Evolutionary conservation across 2,888 invertebrate species (phyloP).

Genomic region (Agapostemon virescens): DNA sequence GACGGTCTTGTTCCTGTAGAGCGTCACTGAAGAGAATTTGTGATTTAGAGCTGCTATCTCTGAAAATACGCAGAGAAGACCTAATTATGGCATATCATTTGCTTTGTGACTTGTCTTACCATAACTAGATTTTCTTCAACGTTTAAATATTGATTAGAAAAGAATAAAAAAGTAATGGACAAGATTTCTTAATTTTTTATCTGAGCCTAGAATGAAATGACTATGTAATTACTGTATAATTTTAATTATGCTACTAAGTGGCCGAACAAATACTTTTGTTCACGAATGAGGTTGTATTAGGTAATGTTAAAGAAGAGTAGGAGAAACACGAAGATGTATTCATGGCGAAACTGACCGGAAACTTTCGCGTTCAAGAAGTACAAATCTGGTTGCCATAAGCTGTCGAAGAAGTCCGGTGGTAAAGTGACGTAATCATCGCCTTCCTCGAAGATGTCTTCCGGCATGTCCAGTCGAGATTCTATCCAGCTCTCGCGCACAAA

Average conservation of each 20-base stretch:
- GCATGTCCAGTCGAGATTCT: constrained; percentile 88
- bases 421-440: constrained; percentile 90
- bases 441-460: constrained; percentile 89
- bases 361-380: constrained; percentile 93
- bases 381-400: constrained; percentile 93
- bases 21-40: constrained; percentile 90
- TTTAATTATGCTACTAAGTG: neutral
- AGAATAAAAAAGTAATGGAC: no score
- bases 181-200: no score
- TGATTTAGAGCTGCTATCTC: constrained; percentile 91
- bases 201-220: no score
- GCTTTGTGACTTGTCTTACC: no score
- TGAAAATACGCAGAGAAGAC: constrained; percentile 79
- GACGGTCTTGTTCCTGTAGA: constrained; percentile 90
- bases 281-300: no score
- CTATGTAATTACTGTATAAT: no score
- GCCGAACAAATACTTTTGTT: neutral
- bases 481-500: constrained; percentile 91
- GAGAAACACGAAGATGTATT: neutral
- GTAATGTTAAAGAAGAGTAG: no score
- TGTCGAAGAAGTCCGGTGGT: constrained; percentile 90
- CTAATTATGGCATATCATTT: neutral
- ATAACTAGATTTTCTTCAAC: no score
- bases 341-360: constrained; percentile 83
- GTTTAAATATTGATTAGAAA: no score